Percentiles rank a stretch among this genome's conserved stretches.
Conservation (phyloP, 2,797 vertebrate genomes). For the Sylvia borin region DNA sequence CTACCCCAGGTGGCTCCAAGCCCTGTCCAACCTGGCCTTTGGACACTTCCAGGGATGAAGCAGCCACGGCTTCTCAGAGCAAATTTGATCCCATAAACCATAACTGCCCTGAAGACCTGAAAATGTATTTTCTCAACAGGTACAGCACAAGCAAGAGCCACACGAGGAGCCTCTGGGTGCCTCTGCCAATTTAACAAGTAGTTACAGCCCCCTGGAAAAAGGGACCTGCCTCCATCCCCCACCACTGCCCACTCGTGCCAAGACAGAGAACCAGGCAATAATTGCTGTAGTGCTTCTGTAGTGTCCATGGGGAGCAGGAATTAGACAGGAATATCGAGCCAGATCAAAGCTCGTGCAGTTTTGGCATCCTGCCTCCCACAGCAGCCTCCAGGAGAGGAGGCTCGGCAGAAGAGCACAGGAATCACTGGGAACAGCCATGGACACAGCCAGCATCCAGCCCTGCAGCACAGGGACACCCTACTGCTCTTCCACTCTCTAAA, state of each 20-base stretch:
- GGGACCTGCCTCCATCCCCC: neutral
- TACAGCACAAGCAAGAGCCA: neutral
- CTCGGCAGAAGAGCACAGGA: neutral
- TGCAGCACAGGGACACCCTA: neutral
- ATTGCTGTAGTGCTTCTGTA: neutral
- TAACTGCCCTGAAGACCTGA: neutral
- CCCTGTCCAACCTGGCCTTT: neutral
- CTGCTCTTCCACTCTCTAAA: neutral
- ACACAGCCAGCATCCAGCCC: neutral
- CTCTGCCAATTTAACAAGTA: neutral
- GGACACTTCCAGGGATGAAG: neutral
- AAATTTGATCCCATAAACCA: neutral
- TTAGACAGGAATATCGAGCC: neutral
- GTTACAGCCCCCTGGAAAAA: neutral
- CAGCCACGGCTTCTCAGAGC: neutral
- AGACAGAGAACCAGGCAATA: neutral
- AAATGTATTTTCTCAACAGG: neutral
- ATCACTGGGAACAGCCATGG: neutral
- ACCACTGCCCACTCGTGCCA: accelerated
- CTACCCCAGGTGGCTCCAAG: neutral
- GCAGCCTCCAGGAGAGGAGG: neutral
- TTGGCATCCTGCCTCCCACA: neutral
- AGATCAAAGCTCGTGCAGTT: neutral
- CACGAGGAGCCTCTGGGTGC: neutral
- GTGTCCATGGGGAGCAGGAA: neutral